Conservation (phyloP, 2,888 invertebrate species). For the Corbicula japonica region DNA sequence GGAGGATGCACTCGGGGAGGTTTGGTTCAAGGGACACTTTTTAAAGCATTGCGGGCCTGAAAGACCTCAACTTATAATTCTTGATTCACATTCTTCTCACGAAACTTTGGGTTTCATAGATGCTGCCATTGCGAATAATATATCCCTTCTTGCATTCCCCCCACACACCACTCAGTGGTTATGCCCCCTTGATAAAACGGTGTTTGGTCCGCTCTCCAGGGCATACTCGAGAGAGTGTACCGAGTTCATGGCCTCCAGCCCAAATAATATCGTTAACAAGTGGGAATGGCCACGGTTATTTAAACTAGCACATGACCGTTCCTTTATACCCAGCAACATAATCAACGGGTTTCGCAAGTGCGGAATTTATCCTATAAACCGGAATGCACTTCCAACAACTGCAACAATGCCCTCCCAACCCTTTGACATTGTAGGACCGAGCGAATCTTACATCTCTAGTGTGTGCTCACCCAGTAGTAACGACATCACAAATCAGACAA, state of each 20-base stretch:
- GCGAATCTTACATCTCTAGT: background rate
- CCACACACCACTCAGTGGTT: conserved; percentile 20
- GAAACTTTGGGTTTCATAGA: conserved; percentile 49
- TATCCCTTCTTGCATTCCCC: conserved; percentile 10
- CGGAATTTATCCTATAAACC: conserved; percentile 3
- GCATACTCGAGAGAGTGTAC: background rate
- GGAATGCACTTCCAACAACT: background rate
- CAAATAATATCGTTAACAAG: conserved; percentile 6
- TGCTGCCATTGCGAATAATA: conserved; percentile 22
- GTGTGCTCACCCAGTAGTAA: no score
- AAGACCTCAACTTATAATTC: conserved; percentile 55
- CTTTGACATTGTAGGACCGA: background rate
- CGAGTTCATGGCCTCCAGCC: background rate
- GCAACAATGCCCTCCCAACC: background rate
- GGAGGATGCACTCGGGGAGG: conserved; percentile 50
- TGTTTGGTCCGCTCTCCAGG: conserved; percentile 15
- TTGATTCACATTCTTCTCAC: conserved; percentile 60
- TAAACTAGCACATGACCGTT: conserved; percentile 4
- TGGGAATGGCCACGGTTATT: conserved; percentile 24
- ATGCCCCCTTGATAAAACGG: conserved; percentile 5
- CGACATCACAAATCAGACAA: no score
- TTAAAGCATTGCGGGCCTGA: conserved; percentile 57
- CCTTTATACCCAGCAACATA: conserved; percentile 11
- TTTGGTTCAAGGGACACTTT: conserved; percentile 54
- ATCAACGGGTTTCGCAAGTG: conserved; percentile 5